Evolutionary conservation across 37 sponge, comb jelly and placozoan genomes (phyloP).

Genomic region (Ephydatia muelleri): DNA sequence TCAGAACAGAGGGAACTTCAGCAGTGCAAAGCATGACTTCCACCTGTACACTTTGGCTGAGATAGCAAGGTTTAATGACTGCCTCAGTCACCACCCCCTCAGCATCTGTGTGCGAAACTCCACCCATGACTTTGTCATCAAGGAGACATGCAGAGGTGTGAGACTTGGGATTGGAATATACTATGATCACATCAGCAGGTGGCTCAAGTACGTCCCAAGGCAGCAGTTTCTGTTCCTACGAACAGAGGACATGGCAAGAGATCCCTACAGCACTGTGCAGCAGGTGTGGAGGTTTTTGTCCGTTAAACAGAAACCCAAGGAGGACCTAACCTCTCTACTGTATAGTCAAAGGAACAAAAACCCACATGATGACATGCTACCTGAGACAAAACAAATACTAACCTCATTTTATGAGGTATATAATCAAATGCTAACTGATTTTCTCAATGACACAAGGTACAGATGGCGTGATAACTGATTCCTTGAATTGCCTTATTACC

Average conservation of each 20-base stretch:
- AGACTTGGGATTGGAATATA: conserved; percentile 54
- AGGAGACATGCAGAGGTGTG: background rate
- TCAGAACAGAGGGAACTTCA: background rate
- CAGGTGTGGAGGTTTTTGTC: conserved; percentile 48
- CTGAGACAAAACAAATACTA: conserved; percentile 24
- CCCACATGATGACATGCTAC: background rate
- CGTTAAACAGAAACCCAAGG: background rate
- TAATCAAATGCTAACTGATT: conserved; percentile 14
- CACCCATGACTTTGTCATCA: background rate
- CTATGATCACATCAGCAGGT: conserved; percentile 34
- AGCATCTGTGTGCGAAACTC: conserved; percentile 6
- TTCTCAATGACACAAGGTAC: conserved; percentile 20
- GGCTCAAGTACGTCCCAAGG: conserved; percentile 40
- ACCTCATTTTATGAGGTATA: conserved; percentile 18
- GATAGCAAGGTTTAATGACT: conserved; percentile 6
- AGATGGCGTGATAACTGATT: conserved; percentile 11
- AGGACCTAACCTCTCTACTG: conserved; percentile 23
- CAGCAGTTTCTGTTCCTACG: conserved; percentile 52
- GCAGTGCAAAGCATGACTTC: conserved; percentile 13
- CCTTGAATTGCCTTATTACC: background rate
- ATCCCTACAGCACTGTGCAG: conserved; percentile 13
- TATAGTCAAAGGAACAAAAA: conserved; percentile 12
- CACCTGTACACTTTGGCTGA: background rate
- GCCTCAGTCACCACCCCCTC: background rate
- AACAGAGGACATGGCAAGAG: conserved; percentile 39